Base-by-base conservation (phyloP, 1,140 invertebrate species). In the Ostrea edulis region DNA sequence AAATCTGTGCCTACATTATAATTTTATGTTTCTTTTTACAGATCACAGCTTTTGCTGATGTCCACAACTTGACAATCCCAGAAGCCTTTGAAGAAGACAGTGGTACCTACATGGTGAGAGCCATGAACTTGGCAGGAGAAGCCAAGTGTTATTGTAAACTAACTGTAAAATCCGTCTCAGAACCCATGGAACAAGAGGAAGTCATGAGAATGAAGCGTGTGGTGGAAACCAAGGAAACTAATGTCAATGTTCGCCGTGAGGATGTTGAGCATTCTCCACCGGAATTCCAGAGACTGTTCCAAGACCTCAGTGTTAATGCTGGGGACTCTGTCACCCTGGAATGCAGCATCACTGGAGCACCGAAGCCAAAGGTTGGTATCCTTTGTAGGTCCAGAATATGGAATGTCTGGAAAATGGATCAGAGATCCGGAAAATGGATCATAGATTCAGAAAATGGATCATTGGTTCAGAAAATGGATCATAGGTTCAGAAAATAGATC, bases 31-130 rank as follows among this genome's bases (percentile, higher is more conserved):
- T 62, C n/a, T 0, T 20, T 62, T 77, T 77, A 96, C 97, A 98
- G 96, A 98, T 99, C 97, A 93, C 92, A 51, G 96, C 97, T 44
- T 97, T 98, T 91, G 97, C 98, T 91, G 97, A 97, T 68, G 96
- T 97, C 55, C 98, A 97, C 92, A 97, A 97, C 54, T 95, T 99
- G 87, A 93, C 92, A 77, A 95, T 95, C 82, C 94, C 93, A 83
- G 95, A 94, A 89, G 93, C 92, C 29, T 95, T 95, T 91, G 93
- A 93, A 20, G 93, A 96, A 62, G 99, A 99, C 95, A 97, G 97
- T 54, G 99, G 98, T 17, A 96, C 96, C 25, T 99, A 99, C 95
- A 97, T 97, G 88, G 98, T 98, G 92, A 96, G 97, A 0, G 98
- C 98, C 9, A 96, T 95, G 4, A 99, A 99, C 94, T 89, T 90